phyloP scores from a whole-genome alignment of 1,140 invertebrate genomes.

The Diorhabda elongata region DNA sequence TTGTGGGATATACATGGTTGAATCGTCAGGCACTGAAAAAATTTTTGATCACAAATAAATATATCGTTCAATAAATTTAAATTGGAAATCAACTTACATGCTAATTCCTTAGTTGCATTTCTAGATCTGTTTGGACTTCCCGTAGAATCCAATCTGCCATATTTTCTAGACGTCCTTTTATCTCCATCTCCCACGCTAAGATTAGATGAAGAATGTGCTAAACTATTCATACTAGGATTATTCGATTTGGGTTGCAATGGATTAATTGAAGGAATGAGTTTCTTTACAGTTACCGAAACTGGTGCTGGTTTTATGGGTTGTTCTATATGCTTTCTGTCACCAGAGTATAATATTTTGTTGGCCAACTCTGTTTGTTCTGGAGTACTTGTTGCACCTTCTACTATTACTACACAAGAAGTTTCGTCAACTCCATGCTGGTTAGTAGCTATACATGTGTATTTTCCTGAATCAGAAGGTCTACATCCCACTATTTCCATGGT shows the following conservation, averaged over 20 bases:
- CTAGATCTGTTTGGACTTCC: slow-evolving; percentile 76
- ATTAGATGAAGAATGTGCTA: slow-evolving; percentile 41
- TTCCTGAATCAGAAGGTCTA: slow-evolving; percentile 90
- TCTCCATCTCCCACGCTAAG: slow-evolving; percentile 43
- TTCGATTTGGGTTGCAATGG: slow-evolving; percentile 32
- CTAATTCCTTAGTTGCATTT: slow-evolving; percentile 84
- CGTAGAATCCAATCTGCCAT: slow-evolving; percentile 66
- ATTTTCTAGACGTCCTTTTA: slow-evolving; percentile 65
- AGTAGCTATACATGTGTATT: slow-evolving; percentile 88
- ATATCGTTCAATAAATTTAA: background rate
- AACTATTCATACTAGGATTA: slow-evolving; percentile 35
- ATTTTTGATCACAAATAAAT: background rate
- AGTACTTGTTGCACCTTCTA: slow-evolving; percentile 85
- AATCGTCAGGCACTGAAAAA: slow-evolving; percentile 71
- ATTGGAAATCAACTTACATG: slow-evolving; percentile 58
- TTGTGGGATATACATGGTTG: slow-evolving; percentile 76
- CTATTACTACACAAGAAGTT: slow-evolving; percentile 92
- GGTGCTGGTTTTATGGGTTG: slow-evolving; percentile 73
- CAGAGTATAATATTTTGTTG: slow-evolving; percentile 81
- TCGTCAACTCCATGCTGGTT: slow-evolving; percentile 92
- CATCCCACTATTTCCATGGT: slow-evolving; percentile 95
- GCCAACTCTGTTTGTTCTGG: slow-evolving; percentile 76
- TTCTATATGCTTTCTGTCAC: slow-evolving; percentile 79
- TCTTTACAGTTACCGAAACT: slow-evolving; percentile 62
- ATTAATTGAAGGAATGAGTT: slow-evolving; percentile 41